A percentile compares a stretch with the other conserved stretches of the same genome.
Conservation (phyloP, 2,113 vertebrate species). For the Malurus cyaneus region DNA sequence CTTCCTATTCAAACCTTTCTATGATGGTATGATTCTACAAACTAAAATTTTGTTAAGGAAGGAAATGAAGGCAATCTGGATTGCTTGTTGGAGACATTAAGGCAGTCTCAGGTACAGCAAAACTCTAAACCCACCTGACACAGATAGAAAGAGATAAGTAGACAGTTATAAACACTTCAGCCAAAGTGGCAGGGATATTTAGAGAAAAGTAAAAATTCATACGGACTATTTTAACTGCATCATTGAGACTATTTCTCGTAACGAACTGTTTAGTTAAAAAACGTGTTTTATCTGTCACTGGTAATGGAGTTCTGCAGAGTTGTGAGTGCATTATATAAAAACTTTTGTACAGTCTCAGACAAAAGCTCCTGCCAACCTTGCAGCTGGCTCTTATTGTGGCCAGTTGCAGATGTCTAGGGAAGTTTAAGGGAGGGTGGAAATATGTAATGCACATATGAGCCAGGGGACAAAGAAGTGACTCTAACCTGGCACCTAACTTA, state of each 20-base stretch:
- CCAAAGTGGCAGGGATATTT: not conserved
- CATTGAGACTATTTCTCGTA: not conserved
- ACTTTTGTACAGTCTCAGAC: not conserved
- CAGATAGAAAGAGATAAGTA: not conserved
- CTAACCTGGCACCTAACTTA: not conserved
- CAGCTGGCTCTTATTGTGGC: not conserved
- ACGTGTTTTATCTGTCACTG: not conserved
- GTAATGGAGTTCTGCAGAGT: not conserved
- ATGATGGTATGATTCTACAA: not conserved
- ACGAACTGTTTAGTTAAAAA: not conserved
- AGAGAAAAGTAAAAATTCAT: not conserved
- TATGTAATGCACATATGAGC: accelerated
- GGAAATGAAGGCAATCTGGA: not conserved
- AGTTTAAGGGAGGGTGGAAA: not conserved
- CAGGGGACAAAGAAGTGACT: not conserved
- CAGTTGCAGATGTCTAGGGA: not conserved
- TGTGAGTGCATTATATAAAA: not conserved
- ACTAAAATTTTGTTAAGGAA: not conserved
- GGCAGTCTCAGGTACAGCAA: not conserved
- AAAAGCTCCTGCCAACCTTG: not conserved
- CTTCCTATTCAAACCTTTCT: not conserved
- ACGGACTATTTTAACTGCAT: not conserved
- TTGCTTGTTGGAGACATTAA: not conserved
- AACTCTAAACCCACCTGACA: not conserved
- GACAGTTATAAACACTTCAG: not conserved